A percentile compares a stretch with the other conserved stretches of the same genome.
Conservation (phyloP, 2,888 invertebrate species). For the Thecophora atra region DNA sequence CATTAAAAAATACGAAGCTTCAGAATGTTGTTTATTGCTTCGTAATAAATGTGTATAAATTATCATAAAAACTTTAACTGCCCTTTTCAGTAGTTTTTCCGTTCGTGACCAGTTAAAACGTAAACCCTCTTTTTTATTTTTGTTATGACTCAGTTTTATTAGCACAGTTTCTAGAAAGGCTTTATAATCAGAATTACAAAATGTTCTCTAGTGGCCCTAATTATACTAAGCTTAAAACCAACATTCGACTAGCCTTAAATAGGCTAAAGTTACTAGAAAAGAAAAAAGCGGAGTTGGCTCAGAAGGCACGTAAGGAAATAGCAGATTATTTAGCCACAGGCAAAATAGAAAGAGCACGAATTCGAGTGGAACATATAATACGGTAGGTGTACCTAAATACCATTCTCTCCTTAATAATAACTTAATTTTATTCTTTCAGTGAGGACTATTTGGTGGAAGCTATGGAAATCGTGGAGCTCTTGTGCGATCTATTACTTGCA, state of each 20-base stretch:
- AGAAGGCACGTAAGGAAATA: slow-evolving; percentile 94
- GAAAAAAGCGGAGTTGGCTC: slow-evolving; percentile 96
- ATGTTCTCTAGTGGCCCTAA: slow-evolving; percentile 95
- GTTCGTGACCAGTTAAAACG: not conserved
- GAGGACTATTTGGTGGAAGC: slow-evolving; percentile 99
- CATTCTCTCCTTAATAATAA: too few relatives aligned
- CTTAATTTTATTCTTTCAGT: slow-evolving; percentile 65
- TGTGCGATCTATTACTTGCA: slow-evolving; percentile 95
- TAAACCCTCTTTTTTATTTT: not conserved
- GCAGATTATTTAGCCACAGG: slow-evolving; percentile 92
- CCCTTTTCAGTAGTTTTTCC: not conserved
- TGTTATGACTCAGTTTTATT: slow-evolving; percentile 7
- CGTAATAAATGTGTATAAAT: too few relatives aligned
- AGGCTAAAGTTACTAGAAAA: slow-evolving; percentile 94
- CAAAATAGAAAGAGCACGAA: slow-evolving; percentile 90
- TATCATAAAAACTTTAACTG: too few relatives aligned
- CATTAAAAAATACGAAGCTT: too few relatives aligned
- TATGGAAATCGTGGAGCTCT: slow-evolving; percentile 99
- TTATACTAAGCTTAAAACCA: slow-evolving; percentile 96
- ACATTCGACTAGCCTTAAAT: slow-evolving; percentile 91
- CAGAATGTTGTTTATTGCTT: too few relatives aligned
- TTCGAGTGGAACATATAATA: slow-evolving; percentile 98
- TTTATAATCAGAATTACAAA: slow-evolving; percentile 39
- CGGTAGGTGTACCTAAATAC: slow-evolving; percentile 66
- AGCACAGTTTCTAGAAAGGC: too few relatives aligned